A percentile compares a stretch with the other conserved stretches of the same genome.
Conservation (phyloP, 2,113 vertebrate species). For the Cephalopholis sonnerati region DNA sequence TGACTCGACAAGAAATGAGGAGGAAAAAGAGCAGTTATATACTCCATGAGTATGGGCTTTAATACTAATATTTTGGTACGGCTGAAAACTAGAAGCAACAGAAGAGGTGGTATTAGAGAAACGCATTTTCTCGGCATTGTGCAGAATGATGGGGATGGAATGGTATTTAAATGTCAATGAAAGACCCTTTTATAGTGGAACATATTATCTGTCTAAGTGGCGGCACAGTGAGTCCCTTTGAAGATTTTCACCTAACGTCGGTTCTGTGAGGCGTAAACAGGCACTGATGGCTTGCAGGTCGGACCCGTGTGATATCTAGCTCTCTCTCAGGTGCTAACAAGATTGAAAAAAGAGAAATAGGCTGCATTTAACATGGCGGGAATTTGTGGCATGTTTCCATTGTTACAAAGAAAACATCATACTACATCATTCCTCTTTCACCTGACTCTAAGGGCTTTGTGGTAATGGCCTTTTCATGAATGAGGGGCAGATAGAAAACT, state of each 20-base stretch:
- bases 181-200: conserved; percentile 59
- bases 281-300: conserved; percentile 40
- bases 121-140: conserved; percentile 44
- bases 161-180: conserved; percentile 70
- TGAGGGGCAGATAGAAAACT: conserved; percentile 55
- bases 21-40: conserved; percentile 52
- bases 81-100: conserved; percentile 38
- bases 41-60: conserved; percentile 37
- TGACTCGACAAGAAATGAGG: conserved; percentile 58
- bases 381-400: conserved; percentile 52
- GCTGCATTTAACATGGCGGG: conserved; percentile 38
- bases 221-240: conserved; percentile 46
- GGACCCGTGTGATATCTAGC: conserved; percentile 39
- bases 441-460: conserved; percentile 52
- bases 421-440: conserved; percentile 67
- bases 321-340: conserved; percentile 52
- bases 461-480: conserved; percentile 58
- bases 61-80: conserved; percentile 58
- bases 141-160: conserved; percentile 47
- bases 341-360: conserved; percentile 19
- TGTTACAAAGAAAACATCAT: conserved; percentile 52
- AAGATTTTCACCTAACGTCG: conserved; percentile 54
- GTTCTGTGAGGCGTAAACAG: conserved; percentile 54
- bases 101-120: conserved; percentile 49
- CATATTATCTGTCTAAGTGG: conserved; percentile 61